A percentile compares a stretch with the other conserved stretches of the same genome.
These are phyloP conservation scores for Bhutanitis thaidina DNA, from an alignment of 2,888 invertebrate genomes.

Conservation along the genomic window DNA sequence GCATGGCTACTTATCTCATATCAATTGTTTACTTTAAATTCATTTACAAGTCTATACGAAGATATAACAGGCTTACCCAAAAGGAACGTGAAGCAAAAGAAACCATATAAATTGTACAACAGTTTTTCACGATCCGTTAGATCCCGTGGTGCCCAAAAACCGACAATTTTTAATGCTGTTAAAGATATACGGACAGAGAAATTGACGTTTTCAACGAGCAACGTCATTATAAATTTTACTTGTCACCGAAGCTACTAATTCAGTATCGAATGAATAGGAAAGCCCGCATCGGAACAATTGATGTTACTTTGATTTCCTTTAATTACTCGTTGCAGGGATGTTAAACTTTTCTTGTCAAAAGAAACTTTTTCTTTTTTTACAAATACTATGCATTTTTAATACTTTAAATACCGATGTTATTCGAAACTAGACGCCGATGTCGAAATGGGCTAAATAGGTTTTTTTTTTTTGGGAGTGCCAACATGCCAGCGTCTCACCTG, in stretches of 20 bases:
- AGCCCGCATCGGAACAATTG: conserved; percentile 5
- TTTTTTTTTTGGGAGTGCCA: too few relatives aligned
- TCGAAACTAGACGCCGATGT: too few relatives aligned
- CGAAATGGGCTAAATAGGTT: too few relatives aligned
- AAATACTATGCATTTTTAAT: too few relatives aligned
- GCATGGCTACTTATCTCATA: too few relatives aligned
- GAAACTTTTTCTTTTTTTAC: too few relatives aligned
- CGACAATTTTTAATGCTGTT: conserved; percentile 48
- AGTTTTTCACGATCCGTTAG: conserved; percentile 28
- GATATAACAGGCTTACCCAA: conserved; percentile 45
- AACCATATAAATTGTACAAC: conserved; percentile 49
- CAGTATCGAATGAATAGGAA: conserved; percentile 9
- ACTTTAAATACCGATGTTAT: too few relatives aligned
- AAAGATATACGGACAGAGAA: conserved; percentile 50
- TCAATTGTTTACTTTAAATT: too few relatives aligned
- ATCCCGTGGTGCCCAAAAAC: conserved; percentile 58
- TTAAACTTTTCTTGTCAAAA: conserved; percentile 1
- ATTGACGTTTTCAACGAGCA: conserved; percentile 49
- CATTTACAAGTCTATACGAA: too few relatives aligned
- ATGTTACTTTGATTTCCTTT: conserved; percentile 25
- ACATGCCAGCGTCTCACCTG: too few relatives aligned
- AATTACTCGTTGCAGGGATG: conserved; percentile 35
- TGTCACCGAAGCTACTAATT: background rate
- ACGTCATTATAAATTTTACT: conserved; percentile 33
- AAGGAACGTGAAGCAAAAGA: conserved; percentile 55